These are phyloP conservation scores for Nebria ingens DNA, from an alignment of 1,140 invertebrate genomes.

Conservation along the genomic window DNA sequence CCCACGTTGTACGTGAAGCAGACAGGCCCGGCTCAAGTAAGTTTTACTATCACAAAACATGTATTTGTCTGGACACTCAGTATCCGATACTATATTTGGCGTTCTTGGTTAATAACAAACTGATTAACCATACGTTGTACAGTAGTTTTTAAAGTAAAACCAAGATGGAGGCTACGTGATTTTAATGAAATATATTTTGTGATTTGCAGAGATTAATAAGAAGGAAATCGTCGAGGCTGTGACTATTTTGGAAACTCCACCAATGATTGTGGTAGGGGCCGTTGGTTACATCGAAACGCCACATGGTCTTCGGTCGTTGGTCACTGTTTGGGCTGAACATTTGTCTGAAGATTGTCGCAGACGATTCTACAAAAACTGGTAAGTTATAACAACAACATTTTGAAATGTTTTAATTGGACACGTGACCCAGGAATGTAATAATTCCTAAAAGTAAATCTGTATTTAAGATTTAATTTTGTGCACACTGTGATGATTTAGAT, in stretches of 20 bases:
- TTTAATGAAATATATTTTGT: slow-evolving; percentile 19
- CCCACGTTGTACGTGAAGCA: slow-evolving; percentile 96
- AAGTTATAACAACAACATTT: slow-evolving; percentile 29
- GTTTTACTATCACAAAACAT: slow-evolving; percentile 35
- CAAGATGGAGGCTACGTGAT: too few relatives aligned
- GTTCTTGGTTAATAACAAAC: slow-evolving; percentile 14
- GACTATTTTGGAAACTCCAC: slow-evolving; percentile 96
- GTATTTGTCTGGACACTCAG: not conserved
- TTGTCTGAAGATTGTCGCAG: slow-evolving; percentile 95
- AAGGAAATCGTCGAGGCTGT: slow-evolving; percentile 99
- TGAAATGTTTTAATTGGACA: too few relatives aligned
- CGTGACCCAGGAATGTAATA: slow-evolving; percentile 9
- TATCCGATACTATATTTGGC: slow-evolving; percentile 16
- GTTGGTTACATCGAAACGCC: slow-evolving; percentile 99
- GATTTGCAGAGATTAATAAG: slow-evolving; percentile 88
- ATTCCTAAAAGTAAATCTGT: slow-evolving; percentile 23
- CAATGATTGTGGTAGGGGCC: slow-evolving; percentile 94
- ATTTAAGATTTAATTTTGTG: not conserved
- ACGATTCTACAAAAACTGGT: slow-evolving; percentile 99
- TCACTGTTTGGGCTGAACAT: slow-evolving; percentile 98
- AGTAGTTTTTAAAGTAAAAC: too few relatives aligned
- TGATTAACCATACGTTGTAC: slow-evolving; percentile 4
- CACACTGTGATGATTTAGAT: slow-evolving; percentile 34
- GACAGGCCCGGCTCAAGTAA: slow-evolving; percentile 98
- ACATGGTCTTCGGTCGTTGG: slow-evolving; percentile 85